These are phyloP conservation scores for Caenorhabditis remanei DNA, from an alignment of 1,140 invertebrate species.

Conservation along the genomic window DNA sequence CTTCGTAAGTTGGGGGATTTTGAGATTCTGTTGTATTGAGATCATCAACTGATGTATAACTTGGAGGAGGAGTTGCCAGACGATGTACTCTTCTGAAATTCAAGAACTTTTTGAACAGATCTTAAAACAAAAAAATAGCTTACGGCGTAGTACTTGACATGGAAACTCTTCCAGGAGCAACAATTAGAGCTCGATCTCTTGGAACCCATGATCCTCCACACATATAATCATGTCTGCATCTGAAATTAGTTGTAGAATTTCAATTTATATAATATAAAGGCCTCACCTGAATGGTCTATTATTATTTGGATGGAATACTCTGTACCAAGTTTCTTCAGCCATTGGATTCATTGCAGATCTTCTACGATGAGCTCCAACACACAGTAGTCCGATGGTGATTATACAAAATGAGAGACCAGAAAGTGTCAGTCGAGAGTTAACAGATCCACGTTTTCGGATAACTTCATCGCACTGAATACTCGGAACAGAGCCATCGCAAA, in stretches of 20 bases:
- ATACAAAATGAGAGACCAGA: conserved; percentile 65
- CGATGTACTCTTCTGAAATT: conserved; percentile 44
- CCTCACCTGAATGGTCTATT: conserved; percentile 52
- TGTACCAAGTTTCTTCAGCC: conserved; percentile 58
- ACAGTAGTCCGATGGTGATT: conserved; percentile 64
- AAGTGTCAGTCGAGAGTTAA: conserved; percentile 63
- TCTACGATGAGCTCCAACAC: conserved; percentile 60
- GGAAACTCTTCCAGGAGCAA: conserved; percentile 56
- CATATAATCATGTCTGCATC: conserved; percentile 61
- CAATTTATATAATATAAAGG: neutral
- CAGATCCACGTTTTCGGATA: conserved; percentile 38
- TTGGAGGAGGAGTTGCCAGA: conserved; percentile 61
- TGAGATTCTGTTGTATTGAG: conserved; percentile 24
- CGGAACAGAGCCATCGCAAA: conserved; percentile 16
- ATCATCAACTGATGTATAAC: conserved; percentile 59
- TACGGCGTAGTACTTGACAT: conserved; percentile 41
- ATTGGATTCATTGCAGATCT: conserved; percentile 52
- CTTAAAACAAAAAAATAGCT: neutral
- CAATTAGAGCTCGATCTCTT: conserved; percentile 54
- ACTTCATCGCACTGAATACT: conserved; percentile 31
- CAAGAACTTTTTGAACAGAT: neutral
- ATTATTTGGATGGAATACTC: conserved; percentile 57
- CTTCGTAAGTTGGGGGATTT: conserved; percentile 61
- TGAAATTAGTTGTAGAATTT: conserved; percentile 31
- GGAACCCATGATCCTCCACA: conserved; percentile 62